Evolutionary conservation across 2,113 vertebrate genomes (phyloP).

Genomic region (Lamprologus sp.): DNA sequence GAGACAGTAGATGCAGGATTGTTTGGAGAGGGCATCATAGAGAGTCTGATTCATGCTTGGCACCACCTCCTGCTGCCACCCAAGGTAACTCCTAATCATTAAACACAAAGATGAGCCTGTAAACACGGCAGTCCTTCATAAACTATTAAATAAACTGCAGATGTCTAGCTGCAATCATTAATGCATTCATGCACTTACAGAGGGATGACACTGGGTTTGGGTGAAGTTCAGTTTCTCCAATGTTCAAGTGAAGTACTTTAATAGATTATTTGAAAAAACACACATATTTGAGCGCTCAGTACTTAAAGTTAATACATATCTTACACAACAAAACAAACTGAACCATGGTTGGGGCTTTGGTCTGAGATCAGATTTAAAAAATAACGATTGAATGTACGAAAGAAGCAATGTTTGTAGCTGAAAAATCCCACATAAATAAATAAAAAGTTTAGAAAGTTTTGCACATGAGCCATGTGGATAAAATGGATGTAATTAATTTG

Average conservation of each 20-base stretch:
- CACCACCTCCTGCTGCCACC: constrained; percentile 88
- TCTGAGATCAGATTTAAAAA: background rate
- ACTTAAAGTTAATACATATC: background rate
- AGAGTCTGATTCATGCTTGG: constrained; percentile 97
- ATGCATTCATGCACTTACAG: background rate
- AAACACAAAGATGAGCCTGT: background rate
- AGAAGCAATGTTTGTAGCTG: background rate
- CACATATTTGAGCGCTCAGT: background rate
- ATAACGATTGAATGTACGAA: background rate
- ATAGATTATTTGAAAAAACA: background rate
- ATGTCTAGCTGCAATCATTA: background rate
- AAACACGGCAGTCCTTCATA: background rate
- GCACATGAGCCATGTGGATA: background rate
- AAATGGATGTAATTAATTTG: background rate
- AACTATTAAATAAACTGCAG: background rate
- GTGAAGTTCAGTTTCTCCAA: background rate
- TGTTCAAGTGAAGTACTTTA: background rate
- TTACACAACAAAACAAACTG: background rate
- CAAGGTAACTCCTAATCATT: constrained; percentile 66
- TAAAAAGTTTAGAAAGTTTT: background rate
- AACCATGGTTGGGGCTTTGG: background rate
- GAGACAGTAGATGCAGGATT: constrained; percentile 97
- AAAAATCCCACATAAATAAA: background rate
- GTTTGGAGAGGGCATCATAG: constrained; percentile 97
- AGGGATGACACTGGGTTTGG: background rate